Base-by-base conservation (phyloP, 2,888 invertebrate genomes). In the Panzeria rudis region DNA sequence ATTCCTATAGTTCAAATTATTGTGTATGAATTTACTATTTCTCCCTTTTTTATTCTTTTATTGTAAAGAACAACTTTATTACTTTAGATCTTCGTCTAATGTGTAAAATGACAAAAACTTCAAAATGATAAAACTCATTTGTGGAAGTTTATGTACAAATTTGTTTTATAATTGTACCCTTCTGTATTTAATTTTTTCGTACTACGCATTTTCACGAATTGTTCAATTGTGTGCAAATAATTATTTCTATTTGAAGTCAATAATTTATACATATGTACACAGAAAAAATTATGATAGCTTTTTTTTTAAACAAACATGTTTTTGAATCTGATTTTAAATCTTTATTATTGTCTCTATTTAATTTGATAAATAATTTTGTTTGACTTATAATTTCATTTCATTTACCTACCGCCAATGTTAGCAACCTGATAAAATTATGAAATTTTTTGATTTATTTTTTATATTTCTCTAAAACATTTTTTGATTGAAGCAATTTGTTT, bases 1-100 rank as follows among this genome's bases (percentile, higher is more conserved):
- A 90, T 91, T 90, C 90, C 91, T 84, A 80, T 88, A 89, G 89
- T 89, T 88, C 87, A 89, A 88, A 90, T 90, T 90, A 89, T 90
- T 87, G 90, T 15, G 87, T 81, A 88, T 88, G 88, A 89, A 88
- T 90, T 90, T 88, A 88, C 88, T 89, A 87, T 89, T 87, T 88
- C 88, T 81, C 68, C 2, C 29, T 25, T 47, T 64, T 50, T 52
- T 41, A n/a, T 29, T 52, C 25, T 32, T 61, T 50, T 56, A 32
- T 59, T 25, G 15, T 32, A 47, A 47, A 4, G 44, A 23, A 50
- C 29, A 78, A 72, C 20, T 47, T 52, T 20, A 41, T 62, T 76
- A 8, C 8, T 54, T 23, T 41, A 41, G n/a, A 6, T 35, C 23
- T 35, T 54, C 13, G 11, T 56, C 9, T 29, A 4, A 61, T 15